Percentiles rank a stretch among this genome's conserved stretches.
phyloP scores from a whole-genome alignment of 2,888 invertebrate genomes.

The Drosophila longiperda region DNA sequence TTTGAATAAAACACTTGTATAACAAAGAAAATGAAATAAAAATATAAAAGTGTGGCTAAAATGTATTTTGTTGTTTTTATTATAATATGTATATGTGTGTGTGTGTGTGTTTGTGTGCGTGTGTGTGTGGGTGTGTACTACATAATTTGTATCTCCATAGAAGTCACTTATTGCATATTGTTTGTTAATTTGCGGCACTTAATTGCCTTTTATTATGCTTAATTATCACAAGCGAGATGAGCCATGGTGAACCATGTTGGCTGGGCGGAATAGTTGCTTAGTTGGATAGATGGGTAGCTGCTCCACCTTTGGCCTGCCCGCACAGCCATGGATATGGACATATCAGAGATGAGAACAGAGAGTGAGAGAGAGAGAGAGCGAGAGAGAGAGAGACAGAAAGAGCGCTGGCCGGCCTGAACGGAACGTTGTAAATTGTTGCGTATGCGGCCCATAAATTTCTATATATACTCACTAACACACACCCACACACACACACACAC shows the following conservation, averaged over 20 bases:
- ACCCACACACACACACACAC: not conserved
- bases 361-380: not conserved
- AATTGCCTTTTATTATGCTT: constrained; percentile 69
- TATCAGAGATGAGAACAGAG: not conserved
- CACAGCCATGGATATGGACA: constrained; percentile 19
- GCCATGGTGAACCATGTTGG: constrained; percentile 10
- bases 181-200: constrained; percentile 60
- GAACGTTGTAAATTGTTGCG: constrained; percentile 1
- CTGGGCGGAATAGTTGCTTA: constrained; percentile 8
- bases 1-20: not conserved
- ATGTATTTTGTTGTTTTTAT: not conserved
- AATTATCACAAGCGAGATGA: constrained; percentile 49
- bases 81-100: not conserved
- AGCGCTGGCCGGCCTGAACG: not conserved
- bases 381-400: not conserved
- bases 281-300: constrained; percentile 7
- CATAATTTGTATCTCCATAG: constrained; percentile 7
- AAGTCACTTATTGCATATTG: constrained; percentile 51
- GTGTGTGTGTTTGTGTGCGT: too few species aligned
- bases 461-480: not conserved
- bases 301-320: constrained; percentile 54
- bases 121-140: not conserved
- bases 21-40: not conserved
- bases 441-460: constrained; percentile 47
- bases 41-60: not conserved